Base-by-base conservation (phyloP, 1,140 invertebrate species). In the Aphelenchoides besseyi region DNA sequence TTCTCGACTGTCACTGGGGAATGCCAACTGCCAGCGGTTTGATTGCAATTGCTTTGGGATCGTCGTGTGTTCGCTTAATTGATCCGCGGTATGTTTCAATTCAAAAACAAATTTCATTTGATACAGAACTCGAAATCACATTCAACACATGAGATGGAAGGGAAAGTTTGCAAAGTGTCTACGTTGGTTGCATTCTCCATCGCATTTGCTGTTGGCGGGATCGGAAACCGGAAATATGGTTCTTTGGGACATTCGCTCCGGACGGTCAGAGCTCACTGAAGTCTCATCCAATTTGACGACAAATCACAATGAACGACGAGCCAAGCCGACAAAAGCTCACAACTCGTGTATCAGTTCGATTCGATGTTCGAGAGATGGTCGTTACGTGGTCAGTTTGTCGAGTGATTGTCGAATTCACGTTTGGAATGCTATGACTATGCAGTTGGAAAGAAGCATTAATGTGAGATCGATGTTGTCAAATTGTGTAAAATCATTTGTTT, bases 81-180 rank as follows among this genome's bases (percentile, higher is more conserved):
- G 55, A 59, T 33, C 55, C 55, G 26, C 5, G 55, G 55, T 59
- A 29, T 5, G 18, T 59, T 59, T 33, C 18, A n/a, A n/a, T 59
- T 59, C 5, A 59, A 5, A 8, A 8, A 59, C 5, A 33, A 29
- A 8, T 8, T 59, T 33, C 18, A 59, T 59, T 59, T 18, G 5
- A 8, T 59, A 18, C 18, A 59, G 55, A 28, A 59, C 55, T 33
- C 5, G 55, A 18, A 59, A 59, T 59, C 55, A 59, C 55, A 59
- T 59, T 33, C 55, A 59, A 59, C 55, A 59, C 55, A 59, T 59
- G 55, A 5, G 55, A 28, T 59, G 55, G 55, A 59, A 59, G 18
- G 18, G 18, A 8, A 59, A 59, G 23, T 59, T 59, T 33, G 55
- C 55, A 28, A 59, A 59, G 18, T 59, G 55, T 18, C 55, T 59